These are phyloP conservation scores for Tromatobia lineatoria DNA, from an alignment of 2,888 invertebrate species.

Conservation along the genomic window DNA sequence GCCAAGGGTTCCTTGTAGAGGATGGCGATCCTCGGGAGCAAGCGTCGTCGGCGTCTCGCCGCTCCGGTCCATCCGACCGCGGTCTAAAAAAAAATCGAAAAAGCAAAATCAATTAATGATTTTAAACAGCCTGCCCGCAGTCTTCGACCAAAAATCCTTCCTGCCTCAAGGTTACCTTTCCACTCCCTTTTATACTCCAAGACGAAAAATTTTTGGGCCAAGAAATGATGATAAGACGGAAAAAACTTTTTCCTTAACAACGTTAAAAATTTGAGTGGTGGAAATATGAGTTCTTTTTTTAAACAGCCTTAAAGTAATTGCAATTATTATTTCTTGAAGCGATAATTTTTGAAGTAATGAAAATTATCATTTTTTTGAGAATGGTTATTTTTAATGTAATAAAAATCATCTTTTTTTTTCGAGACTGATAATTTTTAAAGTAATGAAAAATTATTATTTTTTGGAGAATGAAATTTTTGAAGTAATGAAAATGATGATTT, in stretches of 20 bases:
- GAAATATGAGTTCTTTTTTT: too few species aligned
- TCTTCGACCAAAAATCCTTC: background rate
- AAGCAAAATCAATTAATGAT: conserved; percentile 15
- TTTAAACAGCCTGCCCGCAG: conserved; percentile 14
- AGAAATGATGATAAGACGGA: background rate
- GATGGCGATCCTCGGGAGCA: conserved; percentile 79
- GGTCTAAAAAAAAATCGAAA: conserved; percentile 35
- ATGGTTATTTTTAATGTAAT: too few species aligned
- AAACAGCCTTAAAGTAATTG: too few species aligned
- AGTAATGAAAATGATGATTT: too few species aligned
- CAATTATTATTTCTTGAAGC: too few species aligned
- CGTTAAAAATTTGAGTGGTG: background rate
- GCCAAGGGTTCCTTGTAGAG: conserved; percentile 81
- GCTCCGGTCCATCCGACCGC: conserved; percentile 60
- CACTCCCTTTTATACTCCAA: background rate
- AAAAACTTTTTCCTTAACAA: background rate
- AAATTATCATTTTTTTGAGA: background rate
- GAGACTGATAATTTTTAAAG: too few species aligned
- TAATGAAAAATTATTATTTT: too few species aligned
- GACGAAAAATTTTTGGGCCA: background rate
- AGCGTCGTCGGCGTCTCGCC: conserved; percentile 77
- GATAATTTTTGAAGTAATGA: too few species aligned
- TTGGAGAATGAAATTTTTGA: too few species aligned
- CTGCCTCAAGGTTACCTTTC: background rate
- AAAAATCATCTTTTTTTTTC: too few species aligned